Evolutionary conservation across 2,888 invertebrate species (phyloP).

Genomic region (Stenchaetothrips biformis): DNA sequence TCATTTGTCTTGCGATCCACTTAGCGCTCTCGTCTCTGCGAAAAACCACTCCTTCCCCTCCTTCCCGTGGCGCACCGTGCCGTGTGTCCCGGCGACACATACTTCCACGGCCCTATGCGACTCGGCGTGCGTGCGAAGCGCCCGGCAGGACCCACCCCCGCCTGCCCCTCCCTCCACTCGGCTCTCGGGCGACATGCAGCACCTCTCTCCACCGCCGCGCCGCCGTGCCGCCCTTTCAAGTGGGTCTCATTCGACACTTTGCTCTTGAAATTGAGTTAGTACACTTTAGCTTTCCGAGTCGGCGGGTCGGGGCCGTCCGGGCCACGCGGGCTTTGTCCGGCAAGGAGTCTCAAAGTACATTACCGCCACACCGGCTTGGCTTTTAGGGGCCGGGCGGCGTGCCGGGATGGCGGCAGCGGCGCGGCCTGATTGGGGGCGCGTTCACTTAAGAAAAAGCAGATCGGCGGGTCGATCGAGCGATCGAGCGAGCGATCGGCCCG

Average conservation of each 20-base stretch:
- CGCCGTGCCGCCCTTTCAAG: not conserved
- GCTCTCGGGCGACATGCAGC: not conserved
- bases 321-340: constrained; percentile 4
- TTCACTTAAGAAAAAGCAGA: no score
- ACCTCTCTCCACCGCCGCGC: not conserved
- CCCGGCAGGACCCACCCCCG: no score
- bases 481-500: no score
- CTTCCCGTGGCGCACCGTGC: no score
- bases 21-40: no score
- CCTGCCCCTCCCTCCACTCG: no score
- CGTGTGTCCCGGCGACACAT: no score
- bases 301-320: not conserved
- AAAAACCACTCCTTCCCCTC: no score
- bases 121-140: no score
- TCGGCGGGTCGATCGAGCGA: no score
- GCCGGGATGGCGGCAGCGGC: not conserved
- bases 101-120: no score
- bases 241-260: constrained; percentile 11
- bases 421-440: not conserved
- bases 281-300: constrained; percentile 13
- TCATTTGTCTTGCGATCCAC: no score
- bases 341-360: constrained; percentile 14
- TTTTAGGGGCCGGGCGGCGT: not conserved
- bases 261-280: not conserved
- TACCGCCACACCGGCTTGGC: not conserved